Conservation (phyloP, 2,113 vertebrate genomes). For the Sebastes fasciatus region DNA sequence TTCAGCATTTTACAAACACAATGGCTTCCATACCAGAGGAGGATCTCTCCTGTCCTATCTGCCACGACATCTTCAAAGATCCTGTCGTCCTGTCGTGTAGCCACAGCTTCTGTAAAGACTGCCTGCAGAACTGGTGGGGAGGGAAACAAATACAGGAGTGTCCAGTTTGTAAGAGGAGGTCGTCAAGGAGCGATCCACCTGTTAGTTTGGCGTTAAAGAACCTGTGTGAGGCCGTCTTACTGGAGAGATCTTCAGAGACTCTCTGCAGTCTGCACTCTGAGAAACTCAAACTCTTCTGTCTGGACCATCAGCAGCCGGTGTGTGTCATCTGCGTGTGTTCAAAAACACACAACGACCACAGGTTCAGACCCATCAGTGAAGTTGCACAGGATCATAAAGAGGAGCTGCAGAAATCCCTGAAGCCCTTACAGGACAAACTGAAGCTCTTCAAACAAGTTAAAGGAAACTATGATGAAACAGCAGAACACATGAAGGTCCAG, state of each 20-base stretch:
- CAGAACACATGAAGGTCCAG: conserved; percentile 10
- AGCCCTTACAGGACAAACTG: background rate
- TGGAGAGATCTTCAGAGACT: background rate
- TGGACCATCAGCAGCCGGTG: background rate
- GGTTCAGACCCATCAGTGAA: conserved; percentile 5
- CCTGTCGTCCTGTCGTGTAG: conserved; percentile 47
- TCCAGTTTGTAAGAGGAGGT: conserved; percentile 31
- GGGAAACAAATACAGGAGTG: background rate
- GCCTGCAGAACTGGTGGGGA: conserved; percentile 41
- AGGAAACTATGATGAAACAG: conserved; percentile 1
- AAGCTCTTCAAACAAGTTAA: background rate
- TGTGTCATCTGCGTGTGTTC: background rate
- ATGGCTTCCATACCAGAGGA: conserved; percentile 28
- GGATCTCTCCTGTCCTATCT: conserved; percentile 35
- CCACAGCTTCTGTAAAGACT: conserved; percentile 51
- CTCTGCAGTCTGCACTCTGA: conserved; percentile 27
- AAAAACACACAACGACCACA: background rate
- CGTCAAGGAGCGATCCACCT: conserved; percentile 1
- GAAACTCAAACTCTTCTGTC: conserved; percentile 17
- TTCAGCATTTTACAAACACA: too few species aligned
- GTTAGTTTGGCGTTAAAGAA: background rate
- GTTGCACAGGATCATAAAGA: background rate
- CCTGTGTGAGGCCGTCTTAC: conserved; percentile 34
- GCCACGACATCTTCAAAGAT: conserved; percentile 39
- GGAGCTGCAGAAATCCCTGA: background rate